Percentiles rank a stretch among this genome's conserved stretches.
Conservation (phyloP, 2,888 invertebrate species). For the Cheilosia soror region DNA sequence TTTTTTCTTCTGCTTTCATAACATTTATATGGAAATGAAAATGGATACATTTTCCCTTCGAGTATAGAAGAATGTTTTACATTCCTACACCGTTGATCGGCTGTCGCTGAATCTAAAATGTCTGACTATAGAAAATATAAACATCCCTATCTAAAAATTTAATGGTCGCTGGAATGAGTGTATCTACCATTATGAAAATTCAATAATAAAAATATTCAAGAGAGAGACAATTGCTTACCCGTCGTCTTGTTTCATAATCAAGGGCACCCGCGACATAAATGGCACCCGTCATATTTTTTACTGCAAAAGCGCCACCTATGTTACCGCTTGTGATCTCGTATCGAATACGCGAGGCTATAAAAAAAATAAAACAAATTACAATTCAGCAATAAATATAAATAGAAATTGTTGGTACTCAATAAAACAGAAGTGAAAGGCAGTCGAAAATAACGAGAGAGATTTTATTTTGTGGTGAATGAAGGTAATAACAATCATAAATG, state of each 20-base stretch:
- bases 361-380: conserved; percentile 64
- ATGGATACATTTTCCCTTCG: neutral
- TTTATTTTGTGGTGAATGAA: neutral
- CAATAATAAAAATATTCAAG: neutral
- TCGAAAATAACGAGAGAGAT: neutral
- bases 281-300: conserved; percentile 99
- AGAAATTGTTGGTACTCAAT: neutral
- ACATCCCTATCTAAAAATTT: neutral
- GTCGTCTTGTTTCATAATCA: conserved; percentile 97
- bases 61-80: neutral
- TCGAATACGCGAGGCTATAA: conserved; percentile 98
- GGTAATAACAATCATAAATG: no score
- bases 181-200: neutral
- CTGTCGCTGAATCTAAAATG: neutral
- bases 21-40: neutral
- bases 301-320: conserved; percentile 98
- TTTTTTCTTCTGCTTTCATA: conserved; percentile 19
- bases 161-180: neutral
- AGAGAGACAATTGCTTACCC: conserved; percentile 88
- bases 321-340: conserved; percentile 99
- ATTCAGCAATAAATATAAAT: neutral
- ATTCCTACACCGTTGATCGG: neutral
- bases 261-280: conserved; percentile 98
- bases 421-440: neutral
- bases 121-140: neutral